These are phyloP conservation scores for Anas capensis DNA, from an alignment of 2,797 vertebrate species.

Conservation along the genomic window DNA sequence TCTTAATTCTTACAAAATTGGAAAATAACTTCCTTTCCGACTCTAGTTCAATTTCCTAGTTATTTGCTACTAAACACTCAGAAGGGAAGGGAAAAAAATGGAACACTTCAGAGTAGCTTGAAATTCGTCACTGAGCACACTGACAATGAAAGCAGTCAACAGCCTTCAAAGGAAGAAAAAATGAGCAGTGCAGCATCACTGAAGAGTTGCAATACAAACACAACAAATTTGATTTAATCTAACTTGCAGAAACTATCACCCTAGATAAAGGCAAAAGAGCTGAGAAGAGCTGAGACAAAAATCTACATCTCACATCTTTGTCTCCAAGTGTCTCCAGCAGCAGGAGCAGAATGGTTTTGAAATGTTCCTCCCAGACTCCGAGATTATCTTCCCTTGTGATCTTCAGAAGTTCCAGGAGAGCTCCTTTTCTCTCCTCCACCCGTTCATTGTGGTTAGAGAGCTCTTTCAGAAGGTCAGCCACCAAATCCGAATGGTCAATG, in stretches of 20 bases:
- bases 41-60: not conserved
- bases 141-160: not conserved
- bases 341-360: conserved; percentile 96
- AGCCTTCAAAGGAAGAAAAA: not conserved
- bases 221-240: not conserved
- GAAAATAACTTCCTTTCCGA: not conserved
- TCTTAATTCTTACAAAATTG: not conserved
- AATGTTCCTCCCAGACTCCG: conserved; percentile 98
- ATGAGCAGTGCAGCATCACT: not conserved
- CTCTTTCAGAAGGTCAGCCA: conserved; percentile 96
- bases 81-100: not conserved
- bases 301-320: conserved; percentile 88
- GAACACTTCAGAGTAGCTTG: not conserved
- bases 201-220: not conserved
- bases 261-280: not conserved
- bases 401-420: conserved; percentile 94
- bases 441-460: conserved; percentile 98
- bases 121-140: not conserved
- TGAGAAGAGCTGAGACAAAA: not conserved
- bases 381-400: conserved; percentile 93
- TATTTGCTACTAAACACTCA: not conserved
- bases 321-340: conserved; percentile 97
- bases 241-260: not conserved
- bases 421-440: conserved; percentile 93
- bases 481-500: conserved; percentile 92